phyloP scores from a whole-genome alignment of 2,113 vertebrate genomes.

The Pseudois nayaur region DNA sequence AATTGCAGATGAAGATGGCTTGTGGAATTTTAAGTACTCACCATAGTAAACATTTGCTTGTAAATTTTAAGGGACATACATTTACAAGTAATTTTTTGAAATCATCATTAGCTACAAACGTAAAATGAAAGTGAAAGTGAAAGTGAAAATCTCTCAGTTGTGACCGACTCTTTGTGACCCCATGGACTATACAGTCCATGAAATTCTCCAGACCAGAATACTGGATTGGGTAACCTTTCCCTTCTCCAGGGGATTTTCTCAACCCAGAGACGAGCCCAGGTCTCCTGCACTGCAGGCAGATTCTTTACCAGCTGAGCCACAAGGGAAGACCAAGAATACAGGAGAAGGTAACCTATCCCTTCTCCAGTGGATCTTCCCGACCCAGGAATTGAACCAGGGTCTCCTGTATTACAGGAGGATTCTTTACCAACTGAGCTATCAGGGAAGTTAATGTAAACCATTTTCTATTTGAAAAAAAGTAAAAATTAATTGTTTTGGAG shows the following conservation, averaged over 20 bases:
- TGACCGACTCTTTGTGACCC: neutral
- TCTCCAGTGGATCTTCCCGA: neutral
- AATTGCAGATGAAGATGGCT: conserved; percentile 75
- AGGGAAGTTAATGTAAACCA: conserved; percentile 86
- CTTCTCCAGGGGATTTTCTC: neutral
- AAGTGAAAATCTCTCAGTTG: conserved; percentile 32
- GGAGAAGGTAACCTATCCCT: neutral
- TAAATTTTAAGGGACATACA: conserved; percentile 87
- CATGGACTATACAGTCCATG: neutral
- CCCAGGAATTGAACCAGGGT: neutral
- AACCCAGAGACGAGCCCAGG: neutral
- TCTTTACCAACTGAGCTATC: neutral
- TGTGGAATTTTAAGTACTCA: conserved; percentile 83
- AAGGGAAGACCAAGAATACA: neutral
- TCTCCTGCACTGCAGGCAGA: neutral
- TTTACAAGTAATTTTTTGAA: conserved; percentile 84
- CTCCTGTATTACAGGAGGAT: neutral
- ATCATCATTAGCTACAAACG: conserved; percentile 87
- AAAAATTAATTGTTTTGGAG: conserved; percentile 59
- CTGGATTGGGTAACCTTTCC: neutral
- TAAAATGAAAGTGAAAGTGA: conserved; percentile 92
- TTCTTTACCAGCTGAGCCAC: neutral
- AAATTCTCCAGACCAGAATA: neutral
- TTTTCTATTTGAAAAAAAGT: conserved; percentile 90
- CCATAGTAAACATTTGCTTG: conserved; percentile 83